A percentile compares a stretch with the other conserved stretches of the same genome.
Evolutionary conservation across 2,888 invertebrate genomes (phyloP).

Genomic region (Lochmaea crataegi): DNA sequence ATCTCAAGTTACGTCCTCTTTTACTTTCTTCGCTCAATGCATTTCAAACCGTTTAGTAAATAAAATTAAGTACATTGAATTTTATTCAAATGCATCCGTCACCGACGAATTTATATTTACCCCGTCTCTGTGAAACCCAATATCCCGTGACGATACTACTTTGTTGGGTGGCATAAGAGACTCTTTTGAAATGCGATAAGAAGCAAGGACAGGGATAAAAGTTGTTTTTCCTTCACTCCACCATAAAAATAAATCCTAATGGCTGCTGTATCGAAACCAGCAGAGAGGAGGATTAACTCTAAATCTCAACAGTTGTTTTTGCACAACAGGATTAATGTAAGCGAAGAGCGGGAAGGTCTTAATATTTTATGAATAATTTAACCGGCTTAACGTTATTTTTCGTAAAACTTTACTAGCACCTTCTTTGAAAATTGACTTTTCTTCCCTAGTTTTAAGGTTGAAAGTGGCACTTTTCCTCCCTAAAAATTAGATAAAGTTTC

Average conservation of each 20-base stretch:
- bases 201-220: not conserved
- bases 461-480: too few relatives aligned
- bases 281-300: not conserved
- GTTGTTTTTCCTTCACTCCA: conserved; percentile 1
- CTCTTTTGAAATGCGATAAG: conserved; percentile 4
- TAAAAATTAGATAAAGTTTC: too few relatives aligned
- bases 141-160: conserved; percentile 1
- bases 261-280: not conserved
- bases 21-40: too few relatives aligned
- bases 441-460: too few relatives aligned
- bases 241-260: conserved; percentile 4
- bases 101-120: not conserved
- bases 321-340: not conserved
- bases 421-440: too few relatives aligned
- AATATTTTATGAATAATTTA: not conserved
- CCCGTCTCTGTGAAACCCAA: not conserved
- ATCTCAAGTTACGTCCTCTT: too few relatives aligned
- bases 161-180: not conserved
- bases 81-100: not conserved
- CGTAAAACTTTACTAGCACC: too few relatives aligned
- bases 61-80: not conserved
- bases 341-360: not conserved
- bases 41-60: not conserved
- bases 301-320: not conserved
- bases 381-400: too few relatives aligned